phyloP scores from a whole-genome alignment of 2,113 vertebrate species.

The Psephotus haematonotus region DNA sequence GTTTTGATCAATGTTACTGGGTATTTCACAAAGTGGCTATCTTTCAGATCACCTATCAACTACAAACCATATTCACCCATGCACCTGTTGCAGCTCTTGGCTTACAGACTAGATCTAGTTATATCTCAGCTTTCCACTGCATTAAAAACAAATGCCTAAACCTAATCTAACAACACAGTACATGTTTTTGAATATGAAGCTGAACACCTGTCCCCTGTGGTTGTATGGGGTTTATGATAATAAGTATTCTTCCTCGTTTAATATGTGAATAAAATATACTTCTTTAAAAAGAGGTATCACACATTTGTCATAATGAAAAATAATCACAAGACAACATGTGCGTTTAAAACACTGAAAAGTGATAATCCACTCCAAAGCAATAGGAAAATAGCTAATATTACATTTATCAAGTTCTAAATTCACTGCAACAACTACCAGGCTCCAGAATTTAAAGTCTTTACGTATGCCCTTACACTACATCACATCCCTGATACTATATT shows the following conservation, averaged over 20 bases:
- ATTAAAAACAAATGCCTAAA: neutral
- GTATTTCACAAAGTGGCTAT: neutral
- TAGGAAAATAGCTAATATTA: neutral
- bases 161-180: neutral
- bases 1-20: neutral
- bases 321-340: neutral
- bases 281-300: neutral
- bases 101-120: neutral
- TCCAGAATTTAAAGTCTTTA: neutral
- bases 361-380: neutral
- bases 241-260: neutral
- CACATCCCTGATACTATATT: neutral
- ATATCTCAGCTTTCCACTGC: neutral
- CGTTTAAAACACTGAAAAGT: neutral
- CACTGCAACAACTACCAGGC: neutral
- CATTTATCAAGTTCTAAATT: neutral
- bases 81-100: neutral
- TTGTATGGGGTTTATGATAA: neutral
- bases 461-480: neutral
- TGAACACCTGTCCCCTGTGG: neutral
- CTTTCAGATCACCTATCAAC: neutral
- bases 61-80: neutral
- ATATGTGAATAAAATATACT: neutral
- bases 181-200: neutral
- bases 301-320: neutral